These are phyloP conservation scores for Chrysina gloriosa DNA, from an alignment of 2,888 invertebrate species.

Conservation along the genomic window DNA sequence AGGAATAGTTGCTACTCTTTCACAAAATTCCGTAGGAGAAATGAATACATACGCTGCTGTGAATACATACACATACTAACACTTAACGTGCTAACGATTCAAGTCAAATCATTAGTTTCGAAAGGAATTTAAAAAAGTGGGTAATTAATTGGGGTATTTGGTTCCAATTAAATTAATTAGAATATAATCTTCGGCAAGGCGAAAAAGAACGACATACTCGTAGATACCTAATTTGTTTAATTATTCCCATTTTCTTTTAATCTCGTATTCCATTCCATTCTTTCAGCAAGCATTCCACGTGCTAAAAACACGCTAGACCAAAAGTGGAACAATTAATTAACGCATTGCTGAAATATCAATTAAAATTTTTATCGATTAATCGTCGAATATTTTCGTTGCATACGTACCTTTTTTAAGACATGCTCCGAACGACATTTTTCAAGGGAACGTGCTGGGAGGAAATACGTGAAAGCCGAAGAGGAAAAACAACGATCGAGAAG, in stretches of 20 bases:
- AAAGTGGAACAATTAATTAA: conserved; percentile 27
- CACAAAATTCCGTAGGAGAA: too few species aligned
- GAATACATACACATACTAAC: too few species aligned
- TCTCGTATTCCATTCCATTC: conserved; percentile 4
- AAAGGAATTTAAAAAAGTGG: neutral
- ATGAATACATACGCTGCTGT: too few species aligned
- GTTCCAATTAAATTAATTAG: conserved; percentile 29
- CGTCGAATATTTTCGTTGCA: conserved; percentile 6
- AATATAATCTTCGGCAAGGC: conserved; percentile 9
- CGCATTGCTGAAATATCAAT: conserved; percentile 16
- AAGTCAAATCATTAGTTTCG: too few species aligned
- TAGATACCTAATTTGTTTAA: conserved; percentile 18
- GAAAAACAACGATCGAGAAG: neutral
- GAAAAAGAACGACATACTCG: neutral
- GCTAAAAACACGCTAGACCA: neutral
- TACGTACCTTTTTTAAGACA: neutral
- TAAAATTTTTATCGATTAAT: conserved; percentile 18
- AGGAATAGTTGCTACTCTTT: too few species aligned
- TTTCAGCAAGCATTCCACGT: neutral
- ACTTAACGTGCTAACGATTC: neutral
- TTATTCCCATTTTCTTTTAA: conserved; percentile 4
- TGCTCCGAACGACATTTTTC: neutral
- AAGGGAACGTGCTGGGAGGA: neutral
- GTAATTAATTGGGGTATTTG: neutral
- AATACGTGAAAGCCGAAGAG: neutral